A percentile compares a stretch with the other conserved stretches of the same genome.
These are phyloP conservation scores for Trichosurus vulpecula DNA, from an alignment of 2,797 vertebrate genomes.

Conservation along the genomic window DNA sequence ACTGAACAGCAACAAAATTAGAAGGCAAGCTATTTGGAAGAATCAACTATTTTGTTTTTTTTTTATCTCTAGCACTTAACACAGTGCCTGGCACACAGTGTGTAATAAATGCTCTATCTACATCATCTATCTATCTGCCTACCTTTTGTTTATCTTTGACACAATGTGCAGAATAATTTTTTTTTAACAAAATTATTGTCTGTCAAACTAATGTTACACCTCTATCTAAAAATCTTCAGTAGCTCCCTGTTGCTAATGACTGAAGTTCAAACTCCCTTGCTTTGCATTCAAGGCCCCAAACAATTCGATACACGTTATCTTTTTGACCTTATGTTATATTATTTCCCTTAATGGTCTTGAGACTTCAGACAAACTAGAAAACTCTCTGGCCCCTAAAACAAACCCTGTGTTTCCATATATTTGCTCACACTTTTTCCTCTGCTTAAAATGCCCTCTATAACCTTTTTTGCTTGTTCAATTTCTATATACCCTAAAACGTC, in stretches of 20 bases:
- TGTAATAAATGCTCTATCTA: no score
- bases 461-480: no score
- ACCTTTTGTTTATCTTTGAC: background rate
- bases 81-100: background rate
- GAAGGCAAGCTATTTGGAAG: background rate
- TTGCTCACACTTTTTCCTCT: no score
- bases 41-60: background rate
- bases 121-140: no score
- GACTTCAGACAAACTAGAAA: no score
- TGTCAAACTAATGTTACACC: background rate
- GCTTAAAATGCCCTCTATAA: no score
- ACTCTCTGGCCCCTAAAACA: no score
- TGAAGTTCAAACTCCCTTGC: background rate
- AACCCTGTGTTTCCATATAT: no score
- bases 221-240: background rate
- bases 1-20: background rate
- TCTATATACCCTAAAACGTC: no score
- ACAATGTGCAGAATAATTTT: background rate
- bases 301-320: no score
- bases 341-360: no score
- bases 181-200: background rate
- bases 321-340: no score
- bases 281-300: background rate
- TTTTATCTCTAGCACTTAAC: background rate
- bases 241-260: background rate